Conservation (phyloP, 2,113 vertebrate genomes). For the Crotalus viridis region DNA sequence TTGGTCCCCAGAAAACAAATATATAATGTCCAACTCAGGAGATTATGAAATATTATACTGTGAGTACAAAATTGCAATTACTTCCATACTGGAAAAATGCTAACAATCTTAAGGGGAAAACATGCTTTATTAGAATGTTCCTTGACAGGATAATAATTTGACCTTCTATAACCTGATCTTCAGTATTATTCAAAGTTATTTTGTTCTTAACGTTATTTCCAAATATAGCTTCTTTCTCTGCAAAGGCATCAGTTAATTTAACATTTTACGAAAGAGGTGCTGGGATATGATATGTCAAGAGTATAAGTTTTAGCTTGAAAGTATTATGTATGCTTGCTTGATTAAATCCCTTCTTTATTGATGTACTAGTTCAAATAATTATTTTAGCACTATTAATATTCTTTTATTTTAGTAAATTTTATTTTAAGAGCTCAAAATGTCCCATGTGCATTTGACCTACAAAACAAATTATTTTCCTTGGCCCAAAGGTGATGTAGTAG, state of each 20-base stretch:
- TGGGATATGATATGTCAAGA: slow-evolving; percentile 9
- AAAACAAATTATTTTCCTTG: not conserved
- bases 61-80: slow-evolving; percentile 74
- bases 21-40: slow-evolving; percentile 99
- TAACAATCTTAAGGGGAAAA: slow-evolving; percentile 9
- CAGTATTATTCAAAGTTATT: slow-evolving; percentile 59
- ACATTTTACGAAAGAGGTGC: slow-evolving; percentile 1
- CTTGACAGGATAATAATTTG: slow-evolving; percentile 44
- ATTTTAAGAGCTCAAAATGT: not conserved
- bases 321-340: slow-evolving; percentile 32
- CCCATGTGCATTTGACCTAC: not conserved
- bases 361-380: not conserved
- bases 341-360: slow-evolving; percentile 4
- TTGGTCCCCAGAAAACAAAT: slow-evolving; percentile 97
- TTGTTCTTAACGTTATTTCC: slow-evolving; percentile 56
- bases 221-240: slow-evolving; percentile 64
- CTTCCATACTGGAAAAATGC: slow-evolving; percentile 28
- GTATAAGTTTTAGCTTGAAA: slow-evolving; percentile 43
- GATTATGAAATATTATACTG: slow-evolving; percentile 99
- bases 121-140: slow-evolving; percentile 27
- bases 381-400: not conserved
- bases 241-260: slow-evolving; percentile 62
- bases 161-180: slow-evolving; percentile 57
- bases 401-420: not conserved
- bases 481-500: not conserved